phyloP scores from a whole-genome alignment of 2,888 invertebrate species.

The Lasioglossum zephyrum region DNA sequence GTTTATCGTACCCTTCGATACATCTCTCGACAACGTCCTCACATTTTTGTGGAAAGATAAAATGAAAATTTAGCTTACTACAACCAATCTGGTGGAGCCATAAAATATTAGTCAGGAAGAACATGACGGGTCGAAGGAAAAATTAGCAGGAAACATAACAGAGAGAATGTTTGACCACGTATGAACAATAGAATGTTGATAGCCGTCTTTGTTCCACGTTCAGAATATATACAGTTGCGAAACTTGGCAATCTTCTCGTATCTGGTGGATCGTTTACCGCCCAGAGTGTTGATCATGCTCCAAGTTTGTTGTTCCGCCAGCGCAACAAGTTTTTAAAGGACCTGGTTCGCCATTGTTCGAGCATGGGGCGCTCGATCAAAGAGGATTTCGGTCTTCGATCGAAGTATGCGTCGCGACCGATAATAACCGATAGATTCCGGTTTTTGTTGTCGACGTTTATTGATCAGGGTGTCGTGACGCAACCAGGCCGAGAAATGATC shows the following conservation, averaged over 20 bases:
- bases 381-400: slow-evolving; percentile 34
- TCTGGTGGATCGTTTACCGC: neutral
- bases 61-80: neutral
- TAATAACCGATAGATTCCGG: slow-evolving; percentile 55
- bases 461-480: slow-evolving; percentile 59
- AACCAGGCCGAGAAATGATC: slow-evolving; percentile 33
- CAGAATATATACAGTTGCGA: neutral
- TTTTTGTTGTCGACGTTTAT: slow-evolving; percentile 42
- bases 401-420: slow-evolving; percentile 16
- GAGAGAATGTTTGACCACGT: neutral
- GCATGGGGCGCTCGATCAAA: neutral
- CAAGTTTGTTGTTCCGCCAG: neutral
- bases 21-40: neutral
- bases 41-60: neutral
- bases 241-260: neutral
- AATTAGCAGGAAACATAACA: neutral
- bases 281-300: neutral
- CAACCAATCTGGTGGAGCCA: neutral
- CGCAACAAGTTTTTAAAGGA: neutral
- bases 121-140: neutral
- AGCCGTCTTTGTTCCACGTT: neutral
- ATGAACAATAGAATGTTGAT: neutral
- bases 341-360: neutral
- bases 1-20: neutral
- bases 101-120: neutral